These are phyloP conservation scores for Zosterops borbonicus DNA, from an alignment of 2,113 vertebrate species.

Conservation along the genomic window DNA sequence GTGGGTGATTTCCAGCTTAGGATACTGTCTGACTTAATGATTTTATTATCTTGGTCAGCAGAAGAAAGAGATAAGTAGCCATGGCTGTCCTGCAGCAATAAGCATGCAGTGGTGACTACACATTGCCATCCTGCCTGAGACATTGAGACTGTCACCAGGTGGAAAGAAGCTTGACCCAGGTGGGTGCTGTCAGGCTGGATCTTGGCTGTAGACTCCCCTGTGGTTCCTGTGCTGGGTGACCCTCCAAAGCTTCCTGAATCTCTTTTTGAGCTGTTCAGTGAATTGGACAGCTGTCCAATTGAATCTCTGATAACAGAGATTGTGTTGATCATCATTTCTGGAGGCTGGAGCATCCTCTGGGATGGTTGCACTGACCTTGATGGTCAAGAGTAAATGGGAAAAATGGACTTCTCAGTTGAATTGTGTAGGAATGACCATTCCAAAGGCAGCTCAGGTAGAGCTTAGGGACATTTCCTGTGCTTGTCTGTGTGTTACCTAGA, in stretches of 20 bases:
- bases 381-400: not conserved
- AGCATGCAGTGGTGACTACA: not conserved
- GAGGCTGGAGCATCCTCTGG: not conserved
- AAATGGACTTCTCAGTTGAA: not conserved
- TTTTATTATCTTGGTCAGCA: not conserved
- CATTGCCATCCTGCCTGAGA: not conserved
- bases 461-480: not conserved
- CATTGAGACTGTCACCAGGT: accelerated
- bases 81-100: not conserved
- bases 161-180: not conserved
- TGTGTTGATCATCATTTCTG: accelerated
- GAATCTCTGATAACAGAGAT: not conserved
- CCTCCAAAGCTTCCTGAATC: not conserved
- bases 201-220: accelerated
- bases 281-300: not conserved
- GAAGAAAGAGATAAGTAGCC: not conserved
- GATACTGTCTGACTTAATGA: not conserved
- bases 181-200: not conserved
- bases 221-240: not conserved
- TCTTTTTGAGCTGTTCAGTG: not conserved
- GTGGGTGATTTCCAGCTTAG: not conserved
- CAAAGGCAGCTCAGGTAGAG: not conserved
- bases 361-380: not conserved
- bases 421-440: not conserved
- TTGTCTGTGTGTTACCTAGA: not conserved